Conservation (phyloP, 2,888 invertebrate species). For the Rotaria sp. region DNA sequence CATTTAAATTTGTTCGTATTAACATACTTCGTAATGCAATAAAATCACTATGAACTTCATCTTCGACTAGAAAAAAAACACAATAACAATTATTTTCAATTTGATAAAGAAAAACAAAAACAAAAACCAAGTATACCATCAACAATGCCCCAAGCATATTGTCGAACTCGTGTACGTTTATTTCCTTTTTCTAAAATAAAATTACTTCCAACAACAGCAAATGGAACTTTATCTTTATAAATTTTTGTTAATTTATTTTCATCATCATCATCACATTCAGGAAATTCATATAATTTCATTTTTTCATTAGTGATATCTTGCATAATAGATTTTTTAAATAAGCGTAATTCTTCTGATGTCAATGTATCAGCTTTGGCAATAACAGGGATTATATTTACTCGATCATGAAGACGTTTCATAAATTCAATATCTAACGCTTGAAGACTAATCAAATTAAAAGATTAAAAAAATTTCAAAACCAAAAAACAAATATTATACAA, state of each 20-base stretch:
- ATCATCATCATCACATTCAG: conserved; percentile 72
- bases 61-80: conserved; percentile 68
- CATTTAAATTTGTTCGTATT: conserved; percentile 83
- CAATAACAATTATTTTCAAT: conserved; percentile 28
- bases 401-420: conserved; percentile 95
- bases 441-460: conserved; percentile 61
- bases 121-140: conserved; percentile 64
- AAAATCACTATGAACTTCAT: conserved; percentile 96
- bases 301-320: conserved; percentile 93
- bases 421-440: conserved; percentile 95
- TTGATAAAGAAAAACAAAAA: too few relatives aligned
- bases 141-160: conserved; percentile 96
- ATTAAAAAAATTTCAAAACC: background rate
- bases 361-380: conserved; percentile 97
- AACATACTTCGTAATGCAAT: conserved; percentile 94
- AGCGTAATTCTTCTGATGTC: conserved; percentile 88
- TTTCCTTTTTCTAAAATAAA: conserved; percentile 81
- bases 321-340: conserved; percentile 91
- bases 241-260: conserved; percentile 70
- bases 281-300: conserved; percentile 97
- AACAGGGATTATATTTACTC: conserved; percentile 96
- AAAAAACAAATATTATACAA: background rate
- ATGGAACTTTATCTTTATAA: conserved; percentile 75
- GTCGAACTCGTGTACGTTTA: conserved; percentile 73
- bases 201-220: conserved; percentile 96